phyloP scores from a whole-genome alignment of 64 coral and sea anemone species.

The Pocillopora damicornis region DNA sequence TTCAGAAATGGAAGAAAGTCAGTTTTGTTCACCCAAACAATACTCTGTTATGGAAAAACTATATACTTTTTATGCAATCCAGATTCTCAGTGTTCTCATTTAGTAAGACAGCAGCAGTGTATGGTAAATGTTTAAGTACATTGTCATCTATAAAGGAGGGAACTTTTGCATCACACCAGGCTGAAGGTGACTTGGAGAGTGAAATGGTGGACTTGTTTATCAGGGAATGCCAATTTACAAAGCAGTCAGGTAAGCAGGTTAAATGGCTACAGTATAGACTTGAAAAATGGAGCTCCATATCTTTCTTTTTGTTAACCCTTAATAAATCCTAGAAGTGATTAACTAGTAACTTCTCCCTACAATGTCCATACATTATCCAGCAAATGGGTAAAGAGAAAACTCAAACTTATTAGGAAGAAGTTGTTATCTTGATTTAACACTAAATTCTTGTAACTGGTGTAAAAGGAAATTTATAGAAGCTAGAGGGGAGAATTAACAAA shows the following conservation, averaged over 20 bases:
- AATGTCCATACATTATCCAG: no score
- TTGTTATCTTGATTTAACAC: no score
- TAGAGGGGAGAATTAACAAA: no score
- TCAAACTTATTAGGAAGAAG: no score
- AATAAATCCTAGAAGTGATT: no score
- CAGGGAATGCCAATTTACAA: conserved; percentile 80
- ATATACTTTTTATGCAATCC: conserved; percentile 81
- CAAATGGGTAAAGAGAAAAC: no score
- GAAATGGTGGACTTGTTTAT: conserved; percentile 87
- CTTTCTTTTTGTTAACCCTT: not conserved
- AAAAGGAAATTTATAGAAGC: no score
- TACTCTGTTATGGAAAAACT: conserved; percentile 69
- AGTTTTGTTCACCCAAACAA: conserved; percentile 83
- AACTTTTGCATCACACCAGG: conserved; percentile 75
- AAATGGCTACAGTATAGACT: not conserved
- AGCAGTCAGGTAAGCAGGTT: conserved; percentile 72
- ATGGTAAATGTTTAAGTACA: conserved; percentile 84
- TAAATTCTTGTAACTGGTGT: no score
- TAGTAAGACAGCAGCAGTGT: conserved; percentile 49
- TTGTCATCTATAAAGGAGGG: conserved; percentile 87
- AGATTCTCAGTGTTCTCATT: conserved; percentile 83
- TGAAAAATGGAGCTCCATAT: not conserved
- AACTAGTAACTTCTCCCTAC: no score
- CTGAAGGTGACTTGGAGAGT: conserved; percentile 66
- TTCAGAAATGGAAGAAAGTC: conserved; percentile 87